These are phyloP conservation scores for Rhamphomyia laevipes DNA, from an alignment of 2,888 invertebrate genomes.

Conservation along the genomic window DNA sequence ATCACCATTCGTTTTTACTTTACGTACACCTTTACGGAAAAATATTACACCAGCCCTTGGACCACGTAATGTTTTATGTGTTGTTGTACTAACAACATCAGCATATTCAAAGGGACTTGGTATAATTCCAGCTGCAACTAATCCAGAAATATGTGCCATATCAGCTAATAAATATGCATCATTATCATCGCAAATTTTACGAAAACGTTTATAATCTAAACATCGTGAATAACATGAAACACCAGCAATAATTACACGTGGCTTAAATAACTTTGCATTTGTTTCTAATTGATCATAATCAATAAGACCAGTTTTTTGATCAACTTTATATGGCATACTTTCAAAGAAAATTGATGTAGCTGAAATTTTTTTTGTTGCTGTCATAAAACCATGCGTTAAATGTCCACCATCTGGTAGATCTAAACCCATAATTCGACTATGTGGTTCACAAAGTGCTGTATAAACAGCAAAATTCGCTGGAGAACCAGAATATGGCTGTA, in stretches of 20 bases:
- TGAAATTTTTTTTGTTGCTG: slow-evolving; percentile 80
- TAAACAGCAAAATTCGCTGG: slow-evolving; percentile 97
- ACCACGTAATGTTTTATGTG: slow-evolving; percentile 86
- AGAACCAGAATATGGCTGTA: slow-evolving; percentile 89
- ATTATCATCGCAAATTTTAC: slow-evolving; percentile 68
- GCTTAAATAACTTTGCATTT: slow-evolving; percentile 77
- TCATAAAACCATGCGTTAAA: slow-evolving; percentile 86
- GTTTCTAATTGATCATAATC: slow-evolving; percentile 82
- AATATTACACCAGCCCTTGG: slow-evolving; percentile 86
- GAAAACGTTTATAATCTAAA: slow-evolving; percentile 82
- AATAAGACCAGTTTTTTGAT: slow-evolving; percentile 72
- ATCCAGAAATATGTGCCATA: slow-evolving; percentile 92
- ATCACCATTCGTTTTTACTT: slow-evolving; percentile 68
- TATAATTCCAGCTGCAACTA: slow-evolving; percentile 79
- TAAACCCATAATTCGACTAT: slow-evolving; percentile 92
- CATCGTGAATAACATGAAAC: slow-evolving; percentile 88
- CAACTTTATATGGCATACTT: slow-evolving; percentile 93
- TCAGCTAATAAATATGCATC: slow-evolving; percentile 85
- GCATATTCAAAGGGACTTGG: slow-evolving; percentile 84
- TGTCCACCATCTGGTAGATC: slow-evolving; percentile 97
- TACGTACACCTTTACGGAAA: slow-evolving; percentile 78
- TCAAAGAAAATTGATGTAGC: slow-evolving; percentile 97
- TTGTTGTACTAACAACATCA: slow-evolving; percentile 89
- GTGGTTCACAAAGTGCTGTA: slow-evolving; percentile 78
- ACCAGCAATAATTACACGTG: slow-evolving; percentile 87